These are phyloP conservation scores for Pogonomyrmex barbatus DNA, from an alignment of 1,140 invertebrate species.

Conservation along the genomic window DNA sequence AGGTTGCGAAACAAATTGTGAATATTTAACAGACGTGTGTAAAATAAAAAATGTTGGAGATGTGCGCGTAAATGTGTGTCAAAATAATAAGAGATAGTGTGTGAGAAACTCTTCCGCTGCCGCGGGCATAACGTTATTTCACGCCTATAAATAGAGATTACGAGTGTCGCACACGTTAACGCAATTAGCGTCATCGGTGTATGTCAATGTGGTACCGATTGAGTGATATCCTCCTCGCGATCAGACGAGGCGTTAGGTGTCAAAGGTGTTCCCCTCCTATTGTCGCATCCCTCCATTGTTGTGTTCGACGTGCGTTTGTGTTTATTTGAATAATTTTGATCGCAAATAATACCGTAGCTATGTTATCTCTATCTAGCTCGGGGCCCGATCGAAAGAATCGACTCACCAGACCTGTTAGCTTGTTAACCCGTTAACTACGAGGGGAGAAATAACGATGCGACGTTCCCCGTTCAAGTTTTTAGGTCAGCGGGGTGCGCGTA, in stretches of 20 bases:
- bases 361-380: background rate
- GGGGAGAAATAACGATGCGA: slow-evolving; percentile 27
- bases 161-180: slow-evolving; percentile 70
- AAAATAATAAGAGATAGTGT: background rate
- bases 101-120: background rate
- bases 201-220: slow-evolving; percentile 31
- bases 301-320: background rate
- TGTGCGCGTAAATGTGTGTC: slow-evolving; percentile 7
- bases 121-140: slow-evolving; percentile 67
- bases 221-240: slow-evolving; percentile 41
- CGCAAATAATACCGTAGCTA: background rate
- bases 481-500: slow-evolving; percentile 46
- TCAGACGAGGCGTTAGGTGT: slow-evolving; percentile 35
- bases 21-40: background rate
- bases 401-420: slow-evolving; percentile 26
- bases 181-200: slow-evolving; percentile 66
- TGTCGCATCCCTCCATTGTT: too few relatives aligned
- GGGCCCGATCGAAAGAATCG: background rate
- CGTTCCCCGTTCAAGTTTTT: slow-evolving; percentile 38
- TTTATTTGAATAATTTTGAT: background rate
- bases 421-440: background rate
- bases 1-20: too few relatives aligned
- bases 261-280: background rate
- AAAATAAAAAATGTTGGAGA: background rate
- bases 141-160: slow-evolving; percentile 81